These are phyloP conservation scores for Zootoca vivipara DNA, from an alignment of 2,113 vertebrate species.

Conservation along the genomic window DNA sequence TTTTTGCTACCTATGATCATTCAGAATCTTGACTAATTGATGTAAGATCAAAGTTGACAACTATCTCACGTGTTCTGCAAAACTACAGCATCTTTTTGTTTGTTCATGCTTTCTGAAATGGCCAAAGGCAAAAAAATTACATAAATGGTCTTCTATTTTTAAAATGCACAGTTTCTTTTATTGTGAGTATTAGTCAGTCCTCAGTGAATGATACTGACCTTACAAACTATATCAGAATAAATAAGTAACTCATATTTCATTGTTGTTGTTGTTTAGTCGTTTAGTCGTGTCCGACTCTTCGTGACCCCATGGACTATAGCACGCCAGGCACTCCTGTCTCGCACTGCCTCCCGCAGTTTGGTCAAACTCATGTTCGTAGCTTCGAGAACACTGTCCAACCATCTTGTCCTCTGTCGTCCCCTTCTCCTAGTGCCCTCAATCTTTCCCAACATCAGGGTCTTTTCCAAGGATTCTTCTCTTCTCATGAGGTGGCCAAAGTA, in stretches of 20 bases:
- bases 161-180: conserved; percentile 74
- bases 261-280: too few species aligned
- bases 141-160: conserved; percentile 74
- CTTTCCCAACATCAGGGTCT: too few species aligned
- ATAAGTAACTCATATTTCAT: conserved; percentile 51
- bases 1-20: conserved; percentile 71
- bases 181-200: conserved; percentile 54
- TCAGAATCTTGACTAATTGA: conserved; percentile 78
- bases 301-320: too few species aligned
- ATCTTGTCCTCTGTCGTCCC: too few species aligned
- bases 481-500: too few species aligned
- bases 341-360: too few species aligned
- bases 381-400: too few species aligned
- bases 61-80: conserved; percentile 70
- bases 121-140: conserved; percentile 80
- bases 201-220: conserved; percentile 63
- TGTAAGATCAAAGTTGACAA: conserved; percentile 78
- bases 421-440: too few species aligned
- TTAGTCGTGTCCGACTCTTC: too few species aligned
- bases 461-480: too few species aligned
- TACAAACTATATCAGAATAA: conserved; percentile 55
- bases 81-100: conserved; percentile 70
- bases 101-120: conserved; percentile 75
- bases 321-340: too few species aligned
- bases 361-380: too few species aligned